These are phyloP conservation scores for Halictus rubicundus DNA, from an alignment of 1,140 invertebrate genomes.

Conservation along the genomic window DNA sequence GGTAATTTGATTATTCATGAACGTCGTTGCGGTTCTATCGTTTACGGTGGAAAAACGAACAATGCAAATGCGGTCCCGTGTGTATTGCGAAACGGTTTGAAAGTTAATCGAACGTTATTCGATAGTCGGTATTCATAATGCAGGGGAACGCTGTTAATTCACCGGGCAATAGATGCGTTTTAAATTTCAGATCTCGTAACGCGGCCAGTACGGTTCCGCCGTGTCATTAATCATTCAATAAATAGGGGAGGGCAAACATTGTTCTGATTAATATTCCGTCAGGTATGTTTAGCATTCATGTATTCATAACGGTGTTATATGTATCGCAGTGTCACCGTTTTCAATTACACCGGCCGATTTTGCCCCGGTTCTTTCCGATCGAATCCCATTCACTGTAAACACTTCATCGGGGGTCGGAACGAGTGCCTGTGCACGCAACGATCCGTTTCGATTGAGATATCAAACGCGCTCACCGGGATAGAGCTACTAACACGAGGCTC, in stretches of 20 bases:
- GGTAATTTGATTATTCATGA: conserved; percentile 7
- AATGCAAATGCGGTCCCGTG: background rate
- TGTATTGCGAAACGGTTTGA: no score
- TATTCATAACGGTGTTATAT: conserved; percentile 23
- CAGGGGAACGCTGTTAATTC: background rate
- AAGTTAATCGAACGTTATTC: background rate
- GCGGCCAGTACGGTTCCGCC: background rate
- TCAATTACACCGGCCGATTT: conserved; percentile 31
- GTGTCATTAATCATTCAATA: conserved; percentile 23
- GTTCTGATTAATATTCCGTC: conserved; percentile 28
- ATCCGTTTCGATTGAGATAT: background rate
- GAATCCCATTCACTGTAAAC: background rate
- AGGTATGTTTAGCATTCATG: conserved; percentile 21
- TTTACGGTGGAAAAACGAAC: background rate
- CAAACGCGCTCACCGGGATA: background rate
- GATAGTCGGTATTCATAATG: background rate
- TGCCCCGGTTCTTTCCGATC: background rate
- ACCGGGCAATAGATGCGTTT: conserved; percentile 5
- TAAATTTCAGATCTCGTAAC: conserved; percentile 20
- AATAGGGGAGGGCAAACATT: conserved; percentile 26
- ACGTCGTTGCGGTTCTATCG: background rate
- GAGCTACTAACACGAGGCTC: background rate
- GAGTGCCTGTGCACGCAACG: background rate
- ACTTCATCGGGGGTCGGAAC: background rate
- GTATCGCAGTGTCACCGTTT: conserved; percentile 9